Conservation (phyloP, 2,113 vertebrate genomes). For the Microtus ochrogaster region DNA sequence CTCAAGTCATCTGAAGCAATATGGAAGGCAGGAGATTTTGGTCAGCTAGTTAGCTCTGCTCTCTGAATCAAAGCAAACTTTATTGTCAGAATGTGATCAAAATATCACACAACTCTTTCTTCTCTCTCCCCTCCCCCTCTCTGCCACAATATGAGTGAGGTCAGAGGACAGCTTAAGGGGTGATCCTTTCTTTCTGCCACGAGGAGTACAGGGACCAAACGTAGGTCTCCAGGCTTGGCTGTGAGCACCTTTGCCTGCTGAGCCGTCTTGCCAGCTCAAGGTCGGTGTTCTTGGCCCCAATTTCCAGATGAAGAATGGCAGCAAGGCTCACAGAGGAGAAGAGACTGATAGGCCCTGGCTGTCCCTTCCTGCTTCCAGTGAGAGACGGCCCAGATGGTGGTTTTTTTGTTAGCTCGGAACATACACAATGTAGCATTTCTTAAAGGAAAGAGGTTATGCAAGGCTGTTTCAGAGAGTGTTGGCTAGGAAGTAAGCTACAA, state of each 20-base stretch:
- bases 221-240: too few species aligned
- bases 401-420: not conserved
- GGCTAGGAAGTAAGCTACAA: not conserved
- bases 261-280: not conserved
- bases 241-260: not conserved
- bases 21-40: conserved; percentile 23
- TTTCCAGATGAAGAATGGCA: not conserved
- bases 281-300: too few species aligned
- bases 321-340: not conserved
- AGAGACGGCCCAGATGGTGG: not conserved
- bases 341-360: not conserved
- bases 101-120: not conserved
- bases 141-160: not conserved
- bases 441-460: not conserved
- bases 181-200: not conserved
- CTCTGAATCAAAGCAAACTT: not conserved
- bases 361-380: not conserved
- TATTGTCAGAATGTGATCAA: not conserved
- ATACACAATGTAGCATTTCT: fast-evolving
- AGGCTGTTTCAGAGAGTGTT: not conserved
- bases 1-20: not conserved
- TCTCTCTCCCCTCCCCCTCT: too few species aligned
- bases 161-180: not conserved
- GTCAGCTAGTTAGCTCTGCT: not conserved
- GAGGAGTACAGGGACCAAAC: not conserved